These are phyloP conservation scores for Desmophyllum pertusum DNA, from an alignment of 92 coral and sea anemone species.

Conservation along the genomic window DNA sequence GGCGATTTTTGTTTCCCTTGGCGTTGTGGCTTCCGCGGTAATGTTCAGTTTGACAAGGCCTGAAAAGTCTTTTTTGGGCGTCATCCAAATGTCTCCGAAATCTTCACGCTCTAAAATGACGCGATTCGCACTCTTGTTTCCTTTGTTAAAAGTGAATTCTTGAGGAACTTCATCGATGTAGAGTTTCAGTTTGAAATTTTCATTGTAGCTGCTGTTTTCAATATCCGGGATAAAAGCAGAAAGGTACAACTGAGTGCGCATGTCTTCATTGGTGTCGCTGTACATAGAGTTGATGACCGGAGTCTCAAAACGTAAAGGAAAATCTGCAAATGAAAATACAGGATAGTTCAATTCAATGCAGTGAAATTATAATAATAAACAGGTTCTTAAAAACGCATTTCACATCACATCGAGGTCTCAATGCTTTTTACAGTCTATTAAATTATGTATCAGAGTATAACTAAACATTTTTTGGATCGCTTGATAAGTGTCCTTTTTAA, in stretches of 20 bases:
- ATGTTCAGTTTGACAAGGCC: conserved; percentile 48
- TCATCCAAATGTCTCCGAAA: conserved; percentile 61
- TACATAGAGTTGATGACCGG: conserved; percentile 49
- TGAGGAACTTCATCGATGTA: conserved; percentile 53
- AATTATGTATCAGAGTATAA: no score
- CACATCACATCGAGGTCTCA: no score
- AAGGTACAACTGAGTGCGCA: conserved; percentile 47
- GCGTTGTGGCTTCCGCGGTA: conserved; percentile 36
- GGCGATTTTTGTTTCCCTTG: conserved; percentile 10
- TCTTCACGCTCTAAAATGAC: conserved; percentile 33
- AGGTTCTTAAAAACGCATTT: no score
- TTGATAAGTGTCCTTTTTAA: no score
- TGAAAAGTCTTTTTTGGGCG: conserved; percentile 51
- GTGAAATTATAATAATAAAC: no score
- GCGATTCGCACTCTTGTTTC: conserved; percentile 32
- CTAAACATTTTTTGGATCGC: no score
- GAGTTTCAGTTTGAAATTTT: conserved; percentile 30
- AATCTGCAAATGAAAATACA: conserved; percentile 30
- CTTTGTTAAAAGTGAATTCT: conserved; percentile 52
- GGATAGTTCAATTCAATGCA: not conserved
- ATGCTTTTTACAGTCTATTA: no score
- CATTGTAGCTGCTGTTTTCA: conserved; percentile 12
- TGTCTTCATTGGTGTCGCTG: conserved; percentile 60
- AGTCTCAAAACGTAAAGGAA: conserved; percentile 49
- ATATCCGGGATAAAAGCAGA: conserved; percentile 54